Percentiles rank a stretch among this genome's conserved stretches.
Conservation (phyloP, 2,113 vertebrate species). For the Camelus dromedarius region DNA sequence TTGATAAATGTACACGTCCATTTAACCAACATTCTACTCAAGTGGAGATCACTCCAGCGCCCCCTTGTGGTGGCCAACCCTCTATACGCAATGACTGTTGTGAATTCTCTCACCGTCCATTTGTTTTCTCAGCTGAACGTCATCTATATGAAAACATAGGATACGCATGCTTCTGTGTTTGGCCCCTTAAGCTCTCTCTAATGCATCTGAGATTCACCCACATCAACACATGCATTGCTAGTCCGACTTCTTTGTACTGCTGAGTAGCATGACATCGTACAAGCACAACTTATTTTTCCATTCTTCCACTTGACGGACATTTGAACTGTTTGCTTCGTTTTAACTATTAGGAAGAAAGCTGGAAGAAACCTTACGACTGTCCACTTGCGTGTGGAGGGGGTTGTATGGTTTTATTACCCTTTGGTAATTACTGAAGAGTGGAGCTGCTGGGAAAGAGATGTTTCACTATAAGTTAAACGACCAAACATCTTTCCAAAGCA, state of each 20-base stretch:
- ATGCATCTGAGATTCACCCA: background rate
- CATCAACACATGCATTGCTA: fast-evolving
- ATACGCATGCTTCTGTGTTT: fast-evolving
- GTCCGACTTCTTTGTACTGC: background rate
- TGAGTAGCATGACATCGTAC: background rate
- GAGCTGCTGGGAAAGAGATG: background rate
- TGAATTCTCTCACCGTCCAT: background rate
- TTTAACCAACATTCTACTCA: background rate
- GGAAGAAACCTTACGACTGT: background rate
- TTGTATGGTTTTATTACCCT: background rate
- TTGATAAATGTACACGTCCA: background rate
- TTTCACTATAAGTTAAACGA: background rate
- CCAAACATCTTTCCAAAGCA: background rate
- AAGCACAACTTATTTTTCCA: too few relatives aligned
- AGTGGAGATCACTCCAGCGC: background rate
- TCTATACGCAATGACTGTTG: background rate
- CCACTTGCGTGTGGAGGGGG: too few relatives aligned
- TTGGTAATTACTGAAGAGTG: background rate
- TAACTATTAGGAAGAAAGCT: background rate
- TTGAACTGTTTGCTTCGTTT: background rate
- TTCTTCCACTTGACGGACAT: background rate
- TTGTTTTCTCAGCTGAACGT: background rate
- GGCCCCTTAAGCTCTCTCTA: background rate
- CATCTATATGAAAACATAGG: background rate
- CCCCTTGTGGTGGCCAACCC: background rate